Percentiles rank a stretch among this genome's conserved stretches.
Evolutionary conservation across 2,888 invertebrate genomes (phyloP).

Genomic region (Trisateles emortualis): DNA sequence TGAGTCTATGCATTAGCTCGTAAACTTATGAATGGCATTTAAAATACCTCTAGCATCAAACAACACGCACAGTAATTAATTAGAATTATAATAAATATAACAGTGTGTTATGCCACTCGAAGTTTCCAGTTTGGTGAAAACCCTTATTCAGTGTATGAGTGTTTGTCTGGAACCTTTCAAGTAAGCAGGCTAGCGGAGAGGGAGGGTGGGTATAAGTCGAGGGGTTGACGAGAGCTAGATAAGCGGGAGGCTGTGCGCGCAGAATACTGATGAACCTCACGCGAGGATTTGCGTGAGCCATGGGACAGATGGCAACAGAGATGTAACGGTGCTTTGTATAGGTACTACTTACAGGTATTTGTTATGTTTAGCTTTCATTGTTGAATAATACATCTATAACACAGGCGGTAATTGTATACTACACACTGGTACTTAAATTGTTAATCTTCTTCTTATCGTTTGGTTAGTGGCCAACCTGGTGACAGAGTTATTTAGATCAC

Average conservation of each 20-base stretch:
- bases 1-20: too few species aligned
- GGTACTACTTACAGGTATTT: too few species aligned
- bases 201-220: constrained; percentile 29
- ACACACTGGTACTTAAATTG: too few species aligned
- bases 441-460: too few species aligned
- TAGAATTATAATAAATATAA: too few species aligned
- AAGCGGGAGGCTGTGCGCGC: constrained; percentile 34
- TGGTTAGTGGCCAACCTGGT: too few species aligned
- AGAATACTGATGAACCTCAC: constrained; percentile 41
- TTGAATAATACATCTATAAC: too few species aligned
- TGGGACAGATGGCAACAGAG: constrained; percentile 6
- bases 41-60: background rate
- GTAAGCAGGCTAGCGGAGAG: background rate
- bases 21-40: too few species aligned
- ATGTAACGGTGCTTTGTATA: background rate
- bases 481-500: too few species aligned
- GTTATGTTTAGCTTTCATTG: too few species aligned
- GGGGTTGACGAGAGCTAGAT: constrained; percentile 45
- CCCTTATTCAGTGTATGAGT: background rate
- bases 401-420: too few species aligned
- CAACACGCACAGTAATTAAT: background rate
- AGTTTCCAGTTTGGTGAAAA: constrained; percentile 2
- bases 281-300: constrained; percentile 5
- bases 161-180: constrained; percentile 2
- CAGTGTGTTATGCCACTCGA: background rate